These are phyloP conservation scores for Stratiomys singularior DNA, from an alignment of 2,888 invertebrate genomes.

Conservation along the genomic window DNA sequence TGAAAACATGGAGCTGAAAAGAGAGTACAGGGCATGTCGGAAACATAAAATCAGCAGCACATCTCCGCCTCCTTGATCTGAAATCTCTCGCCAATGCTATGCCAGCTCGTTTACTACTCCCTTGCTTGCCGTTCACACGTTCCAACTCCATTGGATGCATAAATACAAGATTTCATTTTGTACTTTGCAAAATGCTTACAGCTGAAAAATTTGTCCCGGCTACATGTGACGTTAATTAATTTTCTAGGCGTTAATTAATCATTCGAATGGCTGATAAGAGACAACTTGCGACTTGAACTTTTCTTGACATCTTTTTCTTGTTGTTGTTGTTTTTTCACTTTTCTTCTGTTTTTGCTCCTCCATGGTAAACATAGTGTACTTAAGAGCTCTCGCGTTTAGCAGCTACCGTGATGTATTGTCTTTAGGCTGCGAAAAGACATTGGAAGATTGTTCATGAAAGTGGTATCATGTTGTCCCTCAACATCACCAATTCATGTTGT, in stretches of 20 bases:
- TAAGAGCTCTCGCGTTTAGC: background rate
- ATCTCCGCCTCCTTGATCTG: background rate
- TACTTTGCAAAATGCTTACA: conserved; percentile 43
- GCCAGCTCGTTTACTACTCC: background rate
- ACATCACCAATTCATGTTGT: background rate
- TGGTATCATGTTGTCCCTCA: background rate
- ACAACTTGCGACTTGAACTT: conserved; percentile 49
- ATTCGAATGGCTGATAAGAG: conserved; percentile 52
- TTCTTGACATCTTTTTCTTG: conserved; percentile 47
- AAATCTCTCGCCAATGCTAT: background rate
- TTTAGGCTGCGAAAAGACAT: background rate
- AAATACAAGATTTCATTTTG: conserved; percentile 30
- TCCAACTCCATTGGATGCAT: background rate
- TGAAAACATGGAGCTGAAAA: background rate
- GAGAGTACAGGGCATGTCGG: background rate
- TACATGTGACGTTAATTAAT: conserved; percentile 52
- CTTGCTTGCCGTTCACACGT: background rate
- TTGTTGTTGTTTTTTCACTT: background rate
- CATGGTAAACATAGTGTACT: too few relatives aligned
- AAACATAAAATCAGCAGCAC: too few relatives aligned
- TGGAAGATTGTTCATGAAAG: background rate
- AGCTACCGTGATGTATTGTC: background rate
- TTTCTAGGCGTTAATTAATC: conserved; percentile 52
- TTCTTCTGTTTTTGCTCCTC: background rate
- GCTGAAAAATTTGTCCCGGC: conserved; percentile 51